A percentile compares a stretch with the other conserved stretches of the same genome.
phyloP scores from a whole-genome alignment of 2,113 vertebrate genomes.

The Balaeniceps rex region DNA sequence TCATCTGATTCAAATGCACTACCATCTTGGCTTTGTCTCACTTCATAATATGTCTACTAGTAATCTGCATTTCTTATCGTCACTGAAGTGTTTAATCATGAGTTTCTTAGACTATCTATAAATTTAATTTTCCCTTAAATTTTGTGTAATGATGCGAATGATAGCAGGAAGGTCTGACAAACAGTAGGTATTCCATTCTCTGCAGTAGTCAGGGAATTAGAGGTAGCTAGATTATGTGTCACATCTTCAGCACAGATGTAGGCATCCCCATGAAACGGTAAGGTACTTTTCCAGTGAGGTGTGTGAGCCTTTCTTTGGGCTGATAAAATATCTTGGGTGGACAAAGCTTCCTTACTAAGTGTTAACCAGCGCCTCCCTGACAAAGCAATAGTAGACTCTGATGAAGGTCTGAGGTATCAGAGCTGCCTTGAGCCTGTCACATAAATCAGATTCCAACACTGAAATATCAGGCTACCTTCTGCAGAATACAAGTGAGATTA shows the following conservation, averaged over 20 bases:
- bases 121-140: not conserved
- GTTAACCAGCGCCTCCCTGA: not conserved
- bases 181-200: not conserved
- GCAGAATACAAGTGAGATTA: not conserved
- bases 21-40: not conserved
- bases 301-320: not conserved
- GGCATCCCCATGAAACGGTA: rapidly evolving
- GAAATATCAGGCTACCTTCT: not conserved
- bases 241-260: not conserved
- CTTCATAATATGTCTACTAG: not conserved
- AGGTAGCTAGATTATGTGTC: not conserved
- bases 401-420: not conserved
- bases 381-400: not conserved
- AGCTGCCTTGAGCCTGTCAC: not conserved
- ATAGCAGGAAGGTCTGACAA: not conserved
- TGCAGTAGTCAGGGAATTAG: not conserved
- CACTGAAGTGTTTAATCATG: not conserved
- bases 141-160: not conserved
- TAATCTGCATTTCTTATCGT: not conserved
- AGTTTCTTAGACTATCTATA: not conserved
- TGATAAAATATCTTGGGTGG: not conserved
- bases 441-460: not conserved
- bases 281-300: not conserved
- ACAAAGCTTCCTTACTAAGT: not conserved
- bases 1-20: not conserved